A percentile compares a stretch with the other conserved stretches of the same genome.
These are phyloP conservation scores for Formica aserva DNA, from an alignment of 2,888 invertebrate species.

Conservation along the genomic window DNA sequence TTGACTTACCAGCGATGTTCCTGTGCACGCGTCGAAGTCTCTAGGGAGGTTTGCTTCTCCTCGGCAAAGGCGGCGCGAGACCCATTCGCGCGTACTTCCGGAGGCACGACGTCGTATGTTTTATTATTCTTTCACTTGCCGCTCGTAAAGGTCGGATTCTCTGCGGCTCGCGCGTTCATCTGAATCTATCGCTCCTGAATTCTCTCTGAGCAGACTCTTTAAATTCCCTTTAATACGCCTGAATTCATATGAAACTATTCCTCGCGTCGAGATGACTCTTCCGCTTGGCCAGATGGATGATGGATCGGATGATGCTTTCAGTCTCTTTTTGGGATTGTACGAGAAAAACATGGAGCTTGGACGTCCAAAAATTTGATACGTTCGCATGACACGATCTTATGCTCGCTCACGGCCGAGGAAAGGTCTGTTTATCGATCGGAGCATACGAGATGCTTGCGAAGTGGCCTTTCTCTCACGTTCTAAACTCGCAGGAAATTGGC, in stretches of 20 bases:
- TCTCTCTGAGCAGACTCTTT: background rate
- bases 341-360: too few relatives aligned
- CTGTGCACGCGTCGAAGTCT: conserved; percentile 70
- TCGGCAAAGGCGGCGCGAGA: conserved; percentile 16
- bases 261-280: background rate
- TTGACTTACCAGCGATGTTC: conserved; percentile 62
- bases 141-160: background rate
- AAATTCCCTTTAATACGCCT: background rate
- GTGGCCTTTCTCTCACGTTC: conserved; percentile 71
- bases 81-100: background rate
- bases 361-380: background rate
- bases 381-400: background rate
- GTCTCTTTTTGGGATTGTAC: background rate
- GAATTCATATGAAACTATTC: background rate
- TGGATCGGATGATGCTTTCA: background rate
- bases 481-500: conserved; percentile 68
- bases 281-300: background rate
- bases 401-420: background rate
- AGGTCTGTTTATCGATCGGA: conserved; percentile 72
- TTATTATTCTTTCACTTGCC: conserved; percentile 34
- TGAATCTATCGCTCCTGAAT: background rate
- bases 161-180: background rate
- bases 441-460: conserved; percentile 65
- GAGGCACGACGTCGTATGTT: background rate
- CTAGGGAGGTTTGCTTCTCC: conserved; percentile 52